These are phyloP conservation scores for Macaca fascicularis DNA, from an alignment of 2,113 vertebrate species.

Conservation along the genomic window T2T-MFA8v1.1 NC_088381.1:22884501-22885000, in stretches of 20 bases:
- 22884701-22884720: background rate
- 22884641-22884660: background rate
- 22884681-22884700: background rate
- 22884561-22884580: background rate
- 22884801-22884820: background rate
- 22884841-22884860: background rate
- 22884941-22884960: background rate
- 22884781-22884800: background rate
- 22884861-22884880: background rate
- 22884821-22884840: background rate
- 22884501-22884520: background rate
- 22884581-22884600: background rate
- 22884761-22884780: background rate
- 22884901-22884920: background rate
- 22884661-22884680: background rate
- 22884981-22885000: background rate
- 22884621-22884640: background rate
- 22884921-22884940: background rate
- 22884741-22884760: background rate
- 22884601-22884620: background rate
- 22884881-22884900: background rate
- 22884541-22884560: background rate
- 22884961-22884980: background rate
- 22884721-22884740: background rate
- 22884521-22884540: background rate